Evolutionary conservation across 2,113 vertebrate species (phyloP), one percentile per base, ranked within the genome.

Genomic region (Atractosteus spatula): DNA sequence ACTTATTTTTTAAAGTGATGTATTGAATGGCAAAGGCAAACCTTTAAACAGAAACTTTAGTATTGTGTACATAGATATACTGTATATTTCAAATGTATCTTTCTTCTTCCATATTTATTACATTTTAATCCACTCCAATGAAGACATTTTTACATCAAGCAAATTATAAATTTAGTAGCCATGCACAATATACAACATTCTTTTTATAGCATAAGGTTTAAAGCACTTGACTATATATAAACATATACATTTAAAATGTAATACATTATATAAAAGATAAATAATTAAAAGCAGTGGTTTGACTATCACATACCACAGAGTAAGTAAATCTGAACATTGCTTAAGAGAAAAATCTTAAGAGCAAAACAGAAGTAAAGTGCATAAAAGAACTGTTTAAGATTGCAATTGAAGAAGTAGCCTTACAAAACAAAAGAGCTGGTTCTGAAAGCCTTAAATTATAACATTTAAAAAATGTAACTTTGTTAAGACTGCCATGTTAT

Each of bases 181-280:
- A 87, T 90, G 89, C 80, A 90, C 86, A 91, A 85, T 87, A 89
- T 90, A 89, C 84, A 83, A 87, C 83, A 85, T 86, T 84, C 86
- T 69, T 75, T 84, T 86, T 82, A 79, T 51, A 78, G 69, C 79
- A 81, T 81, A 44, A 72, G 43, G 12, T 66, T 76, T 59, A 59
- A 59, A 59, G n/a, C 57, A 66, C 69, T 78, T 83, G 43, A 68
- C 69, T 74, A 73, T 78, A 61, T 78, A 71, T 72, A 51, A 12
- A 80, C 82, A 73, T 79, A 74, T 81, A 72, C 85, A 81, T 76
- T 78, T 81, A 82, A 72, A 85, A 13, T 66, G 42, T 66, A 70
- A 78, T 81, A 80, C 76, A 80, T 83, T 78, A 84, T 87, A 89
- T 79, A 88, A 87, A 89, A 88, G 42, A 41, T 64, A 82, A 65